Conservation (phyloP, 2,797 vertebrate species). For the Rhinatrema bivittatum region DNA sequence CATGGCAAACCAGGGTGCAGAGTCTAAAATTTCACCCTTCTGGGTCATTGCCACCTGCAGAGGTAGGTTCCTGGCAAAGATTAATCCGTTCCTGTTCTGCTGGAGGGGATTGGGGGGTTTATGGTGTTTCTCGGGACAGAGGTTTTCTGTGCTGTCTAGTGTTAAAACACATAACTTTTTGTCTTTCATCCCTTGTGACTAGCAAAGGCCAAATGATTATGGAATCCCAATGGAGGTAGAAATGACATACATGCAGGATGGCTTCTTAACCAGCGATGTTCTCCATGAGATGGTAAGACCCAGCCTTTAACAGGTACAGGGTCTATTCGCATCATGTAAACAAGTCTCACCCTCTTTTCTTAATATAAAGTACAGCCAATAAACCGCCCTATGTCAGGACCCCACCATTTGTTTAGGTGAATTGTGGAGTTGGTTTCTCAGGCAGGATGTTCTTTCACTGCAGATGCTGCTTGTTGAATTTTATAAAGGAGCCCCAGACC, state of each 20-base stretch:
- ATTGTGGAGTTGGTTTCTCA: no score
- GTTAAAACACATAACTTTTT: no score
- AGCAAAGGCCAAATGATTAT: conserved; percentile 92
- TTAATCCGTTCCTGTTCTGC: neutral
- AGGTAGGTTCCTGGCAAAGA: conserved; percentile 43
- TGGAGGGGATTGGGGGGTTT: neutral
- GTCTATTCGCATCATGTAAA: no score
- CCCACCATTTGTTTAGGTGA: no score
- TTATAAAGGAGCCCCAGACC: conserved; percentile 80
- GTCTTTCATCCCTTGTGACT: neutral
- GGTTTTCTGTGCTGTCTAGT: neutral
- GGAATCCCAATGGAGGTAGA: conserved; percentile 94
- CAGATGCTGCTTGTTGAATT: conserved; percentile 89
- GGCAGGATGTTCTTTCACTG: neutral
- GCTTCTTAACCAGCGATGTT: conserved; percentile 87
- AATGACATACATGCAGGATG: conserved; percentile 91
- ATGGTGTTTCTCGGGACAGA: no score
- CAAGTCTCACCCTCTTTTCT: no score
- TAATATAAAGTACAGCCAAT: no score
- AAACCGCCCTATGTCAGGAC: no score
- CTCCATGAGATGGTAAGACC: conserved; percentile 91
- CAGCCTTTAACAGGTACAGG: accelerated
- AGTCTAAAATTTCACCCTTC: conserved; percentile 87
- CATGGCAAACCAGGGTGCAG: conserved; percentile 78
- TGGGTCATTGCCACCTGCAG: conserved; percentile 92